These are phyloP conservation scores for Gnathonemus echidnorhynchus DNA, from an alignment of 2,113 vertebrate species.

Conservation along the genomic window DNA sequence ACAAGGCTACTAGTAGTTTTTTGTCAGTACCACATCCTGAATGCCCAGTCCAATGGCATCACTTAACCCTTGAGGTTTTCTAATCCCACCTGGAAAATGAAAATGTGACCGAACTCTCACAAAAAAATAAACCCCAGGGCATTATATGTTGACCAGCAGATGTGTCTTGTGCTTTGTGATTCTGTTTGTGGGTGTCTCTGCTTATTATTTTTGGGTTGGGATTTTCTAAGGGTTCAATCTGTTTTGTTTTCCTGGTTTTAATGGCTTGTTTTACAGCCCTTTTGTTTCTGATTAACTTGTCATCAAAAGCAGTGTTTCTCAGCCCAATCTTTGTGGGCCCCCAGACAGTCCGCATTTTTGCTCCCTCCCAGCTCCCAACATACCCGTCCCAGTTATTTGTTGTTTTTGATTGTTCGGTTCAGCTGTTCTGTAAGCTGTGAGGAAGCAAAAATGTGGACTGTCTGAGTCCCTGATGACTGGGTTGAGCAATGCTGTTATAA, in stretches of 20 bases:
- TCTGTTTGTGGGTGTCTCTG: neutral
- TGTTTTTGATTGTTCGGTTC: neutral
- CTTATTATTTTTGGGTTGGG: neutral
- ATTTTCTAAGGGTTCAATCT: neutral
- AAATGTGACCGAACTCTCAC: constrained; percentile 93
- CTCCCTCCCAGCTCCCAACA: neutral
- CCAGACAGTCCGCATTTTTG: neutral
- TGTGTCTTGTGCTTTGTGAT: constrained; percentile 53
- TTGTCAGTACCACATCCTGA: constrained; percentile 84
- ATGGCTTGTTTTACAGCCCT: neutral
- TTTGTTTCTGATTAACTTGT: neutral
- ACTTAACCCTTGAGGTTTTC: constrained; percentile 89
- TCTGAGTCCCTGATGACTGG: neutral
- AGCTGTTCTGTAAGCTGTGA: neutral
- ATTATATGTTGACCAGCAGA: constrained; percentile 95
- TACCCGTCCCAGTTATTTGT: neutral
- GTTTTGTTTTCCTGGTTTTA: neutral
- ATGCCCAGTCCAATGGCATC: constrained; percentile 94
- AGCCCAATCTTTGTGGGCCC: neutral
- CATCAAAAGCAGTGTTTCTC: neutral
- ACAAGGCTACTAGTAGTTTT: constrained; percentile 91
- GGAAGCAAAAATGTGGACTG: neutral
- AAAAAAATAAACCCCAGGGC: constrained; percentile 95
- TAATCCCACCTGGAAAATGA: constrained; percentile 94
- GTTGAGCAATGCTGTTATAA: neutral